Base-by-base conservation (phyloP, 2,113 vertebrate species). In the Pedetes capensis region DNA sequence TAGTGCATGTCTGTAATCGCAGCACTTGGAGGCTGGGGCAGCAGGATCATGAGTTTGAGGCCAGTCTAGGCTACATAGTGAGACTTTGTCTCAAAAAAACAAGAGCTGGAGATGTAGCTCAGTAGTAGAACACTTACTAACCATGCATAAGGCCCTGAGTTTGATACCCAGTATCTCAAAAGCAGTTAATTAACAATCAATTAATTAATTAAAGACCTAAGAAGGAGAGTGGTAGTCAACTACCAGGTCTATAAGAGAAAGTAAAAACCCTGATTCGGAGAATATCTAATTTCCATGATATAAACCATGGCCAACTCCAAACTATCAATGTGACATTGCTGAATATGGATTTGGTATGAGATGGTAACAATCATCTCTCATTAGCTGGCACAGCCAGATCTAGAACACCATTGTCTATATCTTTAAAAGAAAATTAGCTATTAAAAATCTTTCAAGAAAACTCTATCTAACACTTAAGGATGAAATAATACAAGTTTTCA, bases 401-500 rank as follows among this genome's bases (percentile, higher is more conserved):
- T 57, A 89, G 57, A 17, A 59, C 23, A 69, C 25, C 27, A 79
- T 44, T 84, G 10, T 37, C 22, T 89, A 39, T 83, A 88, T 32
- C 49, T 79, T 27, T 88, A 44, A 63, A 37, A 55, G 32, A 32
- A 78, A 79, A 84, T 32, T 9, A 83, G 34, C n/a, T 82, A 32
- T 75, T 59, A 63, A 93, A 80, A 79, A 72, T n/a, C 13, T 59
- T 55, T 29, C 37, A 89, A 34, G 91, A 90, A 81, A 79, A 93
- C 57, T 81, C 55, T 63, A 84, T 47, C 25, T 39, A 81, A 59
- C 23, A 66, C 59, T 93, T 79, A 86, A 63, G 59, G 55, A 42
- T 61, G 42, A 89, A 92, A 87, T 91, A 71, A 69, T 87, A 87
- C 8, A n/a, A 69, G 57, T 82, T 78, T 55, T 94, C 87, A 83